These are phyloP conservation scores for Drosophila biarmipes DNA, from an alignment of 1,140 invertebrate species.

Conservation along the genomic window DNA sequence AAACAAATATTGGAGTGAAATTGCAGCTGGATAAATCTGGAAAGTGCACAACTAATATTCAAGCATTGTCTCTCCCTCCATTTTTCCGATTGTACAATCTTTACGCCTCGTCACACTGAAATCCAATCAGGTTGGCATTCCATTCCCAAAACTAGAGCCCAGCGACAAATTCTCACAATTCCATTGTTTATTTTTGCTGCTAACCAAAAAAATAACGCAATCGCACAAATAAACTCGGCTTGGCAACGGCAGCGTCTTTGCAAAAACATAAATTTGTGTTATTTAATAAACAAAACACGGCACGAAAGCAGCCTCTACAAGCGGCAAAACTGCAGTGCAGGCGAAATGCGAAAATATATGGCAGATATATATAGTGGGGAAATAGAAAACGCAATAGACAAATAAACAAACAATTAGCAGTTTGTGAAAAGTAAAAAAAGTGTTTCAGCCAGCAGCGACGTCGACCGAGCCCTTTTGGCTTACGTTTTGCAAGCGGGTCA, in stretches of 20 bases:
- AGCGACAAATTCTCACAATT: constrained; percentile 37
- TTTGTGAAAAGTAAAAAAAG: constrained; percentile 20
- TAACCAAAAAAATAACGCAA: constrained; percentile 36
- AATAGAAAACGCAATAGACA: constrained; percentile 68
- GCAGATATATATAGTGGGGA: constrained; percentile 22
- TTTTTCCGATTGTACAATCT: constrained; percentile 7
- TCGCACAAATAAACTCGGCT: constrained; percentile 51
- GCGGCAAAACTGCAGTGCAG: constrained; percentile 41
- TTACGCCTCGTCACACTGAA: constrained; percentile 18
- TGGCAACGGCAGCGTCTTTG: constrained; percentile 24
- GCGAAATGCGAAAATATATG: constrained; percentile 13
- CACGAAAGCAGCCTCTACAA: constrained; percentile 6
- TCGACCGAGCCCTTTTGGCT: constrained; percentile 36
- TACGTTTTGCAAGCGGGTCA: constrained; percentile 70
- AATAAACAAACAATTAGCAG: constrained; percentile 78
- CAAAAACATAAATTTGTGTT: constrained; percentile 30
- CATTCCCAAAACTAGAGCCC: constrained; percentile 25
- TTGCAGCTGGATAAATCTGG: constrained; percentile 22
- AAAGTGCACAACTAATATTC: not conserved
- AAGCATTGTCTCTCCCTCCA: too few relatives aligned
- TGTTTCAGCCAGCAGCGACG: constrained; percentile 25
- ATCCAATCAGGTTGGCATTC: constrained; percentile 15
- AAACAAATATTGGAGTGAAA: constrained; percentile 4
- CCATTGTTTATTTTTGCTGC: constrained; percentile 47
- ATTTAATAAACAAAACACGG: constrained; percentile 62